These are phyloP conservation scores for Danio aesculapii DNA, from an alignment of 2,797 vertebrate genomes.

Conservation along the genomic window DNA sequence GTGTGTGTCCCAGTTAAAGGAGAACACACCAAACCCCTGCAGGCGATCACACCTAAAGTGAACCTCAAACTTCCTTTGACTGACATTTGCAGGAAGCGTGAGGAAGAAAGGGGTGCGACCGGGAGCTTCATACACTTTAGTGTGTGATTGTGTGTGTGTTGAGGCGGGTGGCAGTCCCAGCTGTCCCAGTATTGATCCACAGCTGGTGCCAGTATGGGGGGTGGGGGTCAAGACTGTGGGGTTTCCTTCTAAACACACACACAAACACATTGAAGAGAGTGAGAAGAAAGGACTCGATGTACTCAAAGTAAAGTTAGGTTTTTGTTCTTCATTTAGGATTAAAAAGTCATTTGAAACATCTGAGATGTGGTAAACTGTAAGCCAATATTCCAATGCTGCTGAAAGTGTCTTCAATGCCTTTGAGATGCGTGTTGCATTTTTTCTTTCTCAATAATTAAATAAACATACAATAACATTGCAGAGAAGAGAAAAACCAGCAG, in stretches of 20 bases:
- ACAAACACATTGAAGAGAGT: conserved; percentile 61
- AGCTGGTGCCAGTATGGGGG: conserved; percentile 81
- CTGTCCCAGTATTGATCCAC: conserved; percentile 81
- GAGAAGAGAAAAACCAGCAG: no score
- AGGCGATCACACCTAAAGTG: conserved; percentile 43
- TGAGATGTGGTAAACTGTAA: no score
- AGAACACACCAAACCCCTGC: conserved; percentile 40
- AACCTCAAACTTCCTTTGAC: conserved; percentile 49
- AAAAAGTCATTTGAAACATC: no score
- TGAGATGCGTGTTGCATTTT: no score
- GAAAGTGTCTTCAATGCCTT: no score
- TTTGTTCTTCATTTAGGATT: no score
- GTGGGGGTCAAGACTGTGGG: conserved; percentile 77
- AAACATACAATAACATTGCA: no score
- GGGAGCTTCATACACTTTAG: conserved; percentile 41
- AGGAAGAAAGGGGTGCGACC: conserved; percentile 22
- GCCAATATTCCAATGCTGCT: no score
- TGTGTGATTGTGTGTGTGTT: conserved; percentile 29
- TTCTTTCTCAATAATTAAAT: no score
- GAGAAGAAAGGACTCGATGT: neutral
- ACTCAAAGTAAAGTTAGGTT: neutral
- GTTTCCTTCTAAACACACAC: conserved; percentile 76
- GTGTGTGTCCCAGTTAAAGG: neutral
- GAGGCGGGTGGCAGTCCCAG: conserved; percentile 66
- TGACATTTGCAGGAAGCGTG: conserved; percentile 45